phyloP scores from a whole-genome alignment of 2,797 vertebrate genomes.

The Hephaestus fuliginosus region DNA sequence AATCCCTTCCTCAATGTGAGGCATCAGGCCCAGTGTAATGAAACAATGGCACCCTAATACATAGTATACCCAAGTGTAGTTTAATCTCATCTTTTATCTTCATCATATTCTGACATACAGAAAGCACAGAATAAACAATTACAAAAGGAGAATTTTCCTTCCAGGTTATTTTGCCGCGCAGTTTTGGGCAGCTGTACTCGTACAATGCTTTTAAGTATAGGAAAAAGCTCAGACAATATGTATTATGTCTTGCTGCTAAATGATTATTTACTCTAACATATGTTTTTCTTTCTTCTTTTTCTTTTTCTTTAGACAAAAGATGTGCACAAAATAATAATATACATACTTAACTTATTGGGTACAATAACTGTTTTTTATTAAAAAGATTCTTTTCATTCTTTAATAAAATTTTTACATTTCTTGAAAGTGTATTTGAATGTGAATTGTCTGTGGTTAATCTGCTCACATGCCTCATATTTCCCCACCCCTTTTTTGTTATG shows the following conservation, averaged over 20 bases:
- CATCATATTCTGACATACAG: no score
- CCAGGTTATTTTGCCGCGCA: neutral
- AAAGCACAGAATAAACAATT: neutral
- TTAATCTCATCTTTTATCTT: no score
- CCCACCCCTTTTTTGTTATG: neutral
- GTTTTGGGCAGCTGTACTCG: neutral
- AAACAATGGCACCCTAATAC: neutral
- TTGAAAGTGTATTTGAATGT: neutral
- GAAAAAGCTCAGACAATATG: slow-evolving; percentile 7
- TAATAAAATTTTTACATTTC: neutral
- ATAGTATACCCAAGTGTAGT: no score
- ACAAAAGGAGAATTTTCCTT: no score
- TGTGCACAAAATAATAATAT: neutral
- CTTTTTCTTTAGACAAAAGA: neutral
- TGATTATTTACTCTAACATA: neutral
- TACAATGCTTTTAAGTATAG: neutral
- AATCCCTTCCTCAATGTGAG: neutral
- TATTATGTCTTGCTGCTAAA: neutral
- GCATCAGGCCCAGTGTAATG: neutral
- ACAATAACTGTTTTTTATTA: neutral
- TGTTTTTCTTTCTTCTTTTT: no score
- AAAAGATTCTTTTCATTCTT: no score
- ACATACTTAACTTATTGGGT: no score
- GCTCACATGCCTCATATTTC: neutral
- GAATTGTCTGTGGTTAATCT: neutral